Evolutionary conservation across 2,113 vertebrate species (phyloP), one percentile per base, ranked within the genome.

Genomic region (Macrotis lagotis): DNA sequence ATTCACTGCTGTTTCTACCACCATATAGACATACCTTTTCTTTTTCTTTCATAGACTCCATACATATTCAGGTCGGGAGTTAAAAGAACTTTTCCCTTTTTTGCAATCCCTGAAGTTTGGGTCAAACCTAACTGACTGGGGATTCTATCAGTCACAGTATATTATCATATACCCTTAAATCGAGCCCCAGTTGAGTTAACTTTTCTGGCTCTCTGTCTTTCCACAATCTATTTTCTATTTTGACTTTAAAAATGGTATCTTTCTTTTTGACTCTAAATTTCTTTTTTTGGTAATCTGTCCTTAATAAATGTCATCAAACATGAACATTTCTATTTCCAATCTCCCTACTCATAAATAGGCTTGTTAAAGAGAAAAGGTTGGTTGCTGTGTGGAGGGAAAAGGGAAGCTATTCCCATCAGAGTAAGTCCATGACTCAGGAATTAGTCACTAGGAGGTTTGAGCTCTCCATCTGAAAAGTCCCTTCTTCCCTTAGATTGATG

Each of bases 341-440:
- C 37, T 59, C 28, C 14, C 6, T 22, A 8, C 2, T 74, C 2
- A 83, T 24, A 83, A 83, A 83, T 83, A 44, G n/a, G 19, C 44
- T 94, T 95, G 2, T 94, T 92, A 90, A 93, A 74, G 92, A 25
- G 31, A 19, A 12, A 26, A 59, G 24, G 4, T 59, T 44, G 59
- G 49, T 88, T 94, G 91, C 1, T 53, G 25, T 50, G 37, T 12
- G 37, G 52, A 28, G 3, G 19, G 25, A 44, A 28, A 50, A 53
- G 83, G 12, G 91, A 89, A 22, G 48, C n/a, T n/a, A 37, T 74
- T 14, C 3, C 94, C 96, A 90, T 93, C 94, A 93, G 83, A 89
- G 31, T 52, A 89, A 95, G 16, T 51, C 48, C 44, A 1, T 93
- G 93, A 91, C 74, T 97, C 53, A 97, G 92, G 94, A 95, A 93